Evolutionary conservation across 1,140 invertebrate species (phyloP).

Genomic region (Drosophila arizonae): DNA sequence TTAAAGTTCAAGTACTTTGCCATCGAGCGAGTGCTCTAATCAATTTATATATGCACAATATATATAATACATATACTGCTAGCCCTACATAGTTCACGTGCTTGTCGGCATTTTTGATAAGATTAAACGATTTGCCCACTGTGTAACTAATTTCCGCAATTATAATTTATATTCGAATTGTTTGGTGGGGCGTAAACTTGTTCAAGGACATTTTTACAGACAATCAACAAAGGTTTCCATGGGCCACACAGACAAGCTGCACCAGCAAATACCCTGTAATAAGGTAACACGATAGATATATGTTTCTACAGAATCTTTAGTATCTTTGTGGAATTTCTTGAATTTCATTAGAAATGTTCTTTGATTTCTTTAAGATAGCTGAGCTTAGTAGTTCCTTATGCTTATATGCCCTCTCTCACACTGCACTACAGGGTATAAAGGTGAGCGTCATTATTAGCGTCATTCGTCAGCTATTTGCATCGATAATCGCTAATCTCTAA

Average conservation of each 20-base stretch:
- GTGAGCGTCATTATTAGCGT: slow-evolving; percentile 13
- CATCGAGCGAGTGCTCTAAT: neutral
- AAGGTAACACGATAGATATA: neutral
- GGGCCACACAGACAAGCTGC: neutral
- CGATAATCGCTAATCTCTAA: slow-evolving; percentile 16
- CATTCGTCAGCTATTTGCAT: slow-evolving; percentile 14
- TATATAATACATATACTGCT: neutral
- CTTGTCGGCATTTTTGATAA: slow-evolving; percentile 33
- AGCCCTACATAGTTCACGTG: slow-evolving; percentile 27
- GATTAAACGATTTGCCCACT: slow-evolving; percentile 30
- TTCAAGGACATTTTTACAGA: slow-evolving; percentile 35
- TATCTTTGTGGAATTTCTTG: neutral
- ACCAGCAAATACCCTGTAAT: slow-evolving; percentile 5
- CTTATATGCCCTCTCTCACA: neutral
- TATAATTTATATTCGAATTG: slow-evolving; percentile 26
- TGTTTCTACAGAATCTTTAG: neutral
- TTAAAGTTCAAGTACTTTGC: neutral
- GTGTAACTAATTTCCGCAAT: slow-evolving; percentile 42
- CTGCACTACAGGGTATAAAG: slow-evolving; percentile 3
- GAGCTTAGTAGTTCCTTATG: neutral
- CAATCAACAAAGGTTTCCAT: slow-evolving; percentile 8
- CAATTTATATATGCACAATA: too few relatives aligned
- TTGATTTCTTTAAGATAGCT: too few relatives aligned
- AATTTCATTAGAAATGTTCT: neutral
- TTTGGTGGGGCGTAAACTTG: slow-evolving; percentile 19